Conservation (phyloP, 2,888 invertebrate species). For the Pandemis heparana region DNA sequence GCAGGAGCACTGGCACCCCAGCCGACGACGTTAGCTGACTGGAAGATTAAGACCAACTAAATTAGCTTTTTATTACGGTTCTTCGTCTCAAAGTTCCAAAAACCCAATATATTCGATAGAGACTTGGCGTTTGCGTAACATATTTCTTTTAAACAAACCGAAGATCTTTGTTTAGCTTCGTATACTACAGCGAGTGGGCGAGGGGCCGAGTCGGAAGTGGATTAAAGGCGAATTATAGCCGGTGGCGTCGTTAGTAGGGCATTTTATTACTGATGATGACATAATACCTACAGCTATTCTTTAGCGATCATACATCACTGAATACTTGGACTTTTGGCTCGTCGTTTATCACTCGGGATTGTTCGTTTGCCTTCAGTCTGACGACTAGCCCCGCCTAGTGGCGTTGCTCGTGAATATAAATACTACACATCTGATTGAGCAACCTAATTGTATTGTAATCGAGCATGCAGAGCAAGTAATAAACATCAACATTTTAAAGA, state of each 20-base stretch:
- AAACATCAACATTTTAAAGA: not conserved
- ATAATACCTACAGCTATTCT: constrained; percentile 38
- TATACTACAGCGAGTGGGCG: constrained; percentile 66
- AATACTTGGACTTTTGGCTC: constrained; percentile 36
- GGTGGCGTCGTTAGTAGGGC: constrained; percentile 52
- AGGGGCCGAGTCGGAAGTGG: constrained; percentile 59
- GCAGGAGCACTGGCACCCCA: constrained; percentile 60
- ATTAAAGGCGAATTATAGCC: constrained; percentile 57
- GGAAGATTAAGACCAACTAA: constrained; percentile 29
- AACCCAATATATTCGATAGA: constrained; percentile 15
- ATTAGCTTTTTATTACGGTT: constrained; percentile 36
- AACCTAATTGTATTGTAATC: not conserved
- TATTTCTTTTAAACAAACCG: constrained; percentile 19
- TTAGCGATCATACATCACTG: constrained; percentile 35
- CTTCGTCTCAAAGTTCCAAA: constrained; percentile 18
- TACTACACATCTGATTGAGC: not conserved
- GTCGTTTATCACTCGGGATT: constrained; percentile 31
- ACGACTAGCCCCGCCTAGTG: constrained; percentile 25
- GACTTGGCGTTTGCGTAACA: constrained; percentile 32
- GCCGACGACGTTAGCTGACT: constrained; percentile 47
- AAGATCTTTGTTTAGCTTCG: constrained; percentile 48
- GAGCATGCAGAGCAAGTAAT: not conserved
- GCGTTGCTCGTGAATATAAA: constrained; percentile 11
- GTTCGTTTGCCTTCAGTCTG: constrained; percentile 34
- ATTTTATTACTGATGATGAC: constrained; percentile 44